Evolutionary conservation across 2,113 vertebrate species (phyloP).

Genomic region (Labeo rohita): DNA sequence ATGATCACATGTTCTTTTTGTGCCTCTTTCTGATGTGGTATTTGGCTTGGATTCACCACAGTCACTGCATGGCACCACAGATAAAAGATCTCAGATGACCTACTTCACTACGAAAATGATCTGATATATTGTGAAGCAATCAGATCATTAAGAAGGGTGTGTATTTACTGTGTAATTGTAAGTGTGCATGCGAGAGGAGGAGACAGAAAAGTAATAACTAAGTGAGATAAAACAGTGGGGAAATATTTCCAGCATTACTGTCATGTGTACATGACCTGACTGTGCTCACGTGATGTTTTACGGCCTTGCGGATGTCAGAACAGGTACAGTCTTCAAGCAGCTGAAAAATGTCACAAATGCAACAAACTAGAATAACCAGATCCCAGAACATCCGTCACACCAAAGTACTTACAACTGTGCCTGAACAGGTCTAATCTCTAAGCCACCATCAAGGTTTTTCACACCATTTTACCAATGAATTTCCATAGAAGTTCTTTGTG

Average conservation of each 20-base stretch:
- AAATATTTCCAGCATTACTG: neutral
- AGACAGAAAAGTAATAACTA: neutral
- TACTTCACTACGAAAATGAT: neutral
- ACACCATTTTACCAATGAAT: neutral
- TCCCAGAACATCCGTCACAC: neutral
- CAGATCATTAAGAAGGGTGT: neutral
- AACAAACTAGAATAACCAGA: constrained; percentile 37
- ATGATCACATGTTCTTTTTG: constrained; percentile 51
- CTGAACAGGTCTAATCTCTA: neutral
- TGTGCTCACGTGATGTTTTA: constrained; percentile 13
- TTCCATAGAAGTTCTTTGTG: neutral
- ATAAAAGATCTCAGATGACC: neutral
- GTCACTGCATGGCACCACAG: neutral
- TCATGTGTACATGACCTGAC: neutral
- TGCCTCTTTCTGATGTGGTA: constrained; percentile 1
- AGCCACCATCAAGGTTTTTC: neutral
- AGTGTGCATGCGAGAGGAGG: neutral
- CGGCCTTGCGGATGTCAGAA: neutral
- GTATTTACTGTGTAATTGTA: neutral
- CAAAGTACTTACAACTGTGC: neutral
- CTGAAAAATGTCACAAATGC: constrained; percentile 14
- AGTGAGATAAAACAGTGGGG: neutral
- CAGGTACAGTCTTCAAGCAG: neutral
- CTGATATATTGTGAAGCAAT: neutral
- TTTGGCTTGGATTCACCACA: constrained; percentile 15